phyloP scores from a whole-genome alignment of 2,113 vertebrate species.

The Charadrius vociferus region DNA sequence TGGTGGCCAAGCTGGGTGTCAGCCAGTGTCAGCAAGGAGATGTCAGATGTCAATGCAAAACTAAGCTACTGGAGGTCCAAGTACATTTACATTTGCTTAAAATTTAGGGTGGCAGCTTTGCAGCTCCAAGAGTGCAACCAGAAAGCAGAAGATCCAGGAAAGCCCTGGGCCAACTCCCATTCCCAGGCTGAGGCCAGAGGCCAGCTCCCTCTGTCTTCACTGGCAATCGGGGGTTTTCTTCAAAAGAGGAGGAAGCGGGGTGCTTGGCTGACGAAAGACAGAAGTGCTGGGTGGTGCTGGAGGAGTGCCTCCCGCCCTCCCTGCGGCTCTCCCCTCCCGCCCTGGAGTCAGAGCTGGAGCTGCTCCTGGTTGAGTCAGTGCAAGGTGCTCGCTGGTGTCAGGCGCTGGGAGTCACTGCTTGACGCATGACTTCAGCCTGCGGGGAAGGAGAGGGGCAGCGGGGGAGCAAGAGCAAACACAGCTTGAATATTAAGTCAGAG shows the following conservation, averaged over 20 bases:
- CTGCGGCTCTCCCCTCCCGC: not conserved
- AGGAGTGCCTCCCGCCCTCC: not conserved
- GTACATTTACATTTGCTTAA: not conserved
- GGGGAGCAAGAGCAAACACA: not conserved
- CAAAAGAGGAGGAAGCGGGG: not conserved
- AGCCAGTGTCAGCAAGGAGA: not conserved
- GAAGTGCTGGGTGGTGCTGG: not conserved
- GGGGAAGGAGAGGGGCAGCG: not conserved
- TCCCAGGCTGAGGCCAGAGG: not conserved
- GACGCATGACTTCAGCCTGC: constrained; percentile 6
- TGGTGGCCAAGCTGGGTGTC: not conserved
- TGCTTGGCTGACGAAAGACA: not conserved
- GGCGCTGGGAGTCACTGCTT: not conserved
- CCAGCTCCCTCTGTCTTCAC: not conserved
- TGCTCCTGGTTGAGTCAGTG: not conserved
- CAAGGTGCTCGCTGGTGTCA: constrained; percentile 2
- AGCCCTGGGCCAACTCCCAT: not conserved
- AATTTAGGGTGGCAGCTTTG: not conserved
- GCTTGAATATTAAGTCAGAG: not conserved
- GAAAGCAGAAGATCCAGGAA: not conserved
- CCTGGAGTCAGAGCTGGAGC: not conserved
- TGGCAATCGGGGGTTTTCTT: not conserved
- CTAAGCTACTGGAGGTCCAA: not conserved
- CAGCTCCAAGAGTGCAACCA: not conserved
- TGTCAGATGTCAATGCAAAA: not conserved